Evolutionary conservation across 2,888 invertebrate genomes (phyloP).

Genomic region (Drosophila mimica): DNA sequence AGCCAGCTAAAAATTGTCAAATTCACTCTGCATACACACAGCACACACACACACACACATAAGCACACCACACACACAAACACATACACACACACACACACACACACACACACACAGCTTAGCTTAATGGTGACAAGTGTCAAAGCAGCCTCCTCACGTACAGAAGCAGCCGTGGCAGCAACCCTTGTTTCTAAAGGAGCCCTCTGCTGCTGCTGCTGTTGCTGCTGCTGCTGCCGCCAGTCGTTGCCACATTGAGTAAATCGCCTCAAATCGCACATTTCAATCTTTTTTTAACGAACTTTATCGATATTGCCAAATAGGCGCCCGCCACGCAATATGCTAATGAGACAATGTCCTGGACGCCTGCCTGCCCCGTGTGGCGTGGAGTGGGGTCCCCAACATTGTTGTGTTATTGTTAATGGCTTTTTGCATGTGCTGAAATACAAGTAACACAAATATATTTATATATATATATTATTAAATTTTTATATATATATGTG

Average conservation of each 20-base stretch:
- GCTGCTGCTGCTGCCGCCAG: slow-evolving; percentile 19
- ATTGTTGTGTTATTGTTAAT: slow-evolving; percentile 58
- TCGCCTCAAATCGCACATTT: slow-evolving; percentile 74
- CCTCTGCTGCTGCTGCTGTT: slow-evolving; percentile 2
- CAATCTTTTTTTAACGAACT: slow-evolving; percentile 76
- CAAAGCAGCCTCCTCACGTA: slow-evolving; percentile 51
- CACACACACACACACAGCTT: slow-evolving; percentile 49
- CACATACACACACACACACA: slow-evolving; percentile 9
- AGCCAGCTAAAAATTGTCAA: slow-evolving; percentile 50
- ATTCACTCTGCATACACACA: slow-evolving; percentile 12
- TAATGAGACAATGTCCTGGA: slow-evolving; percentile 71
- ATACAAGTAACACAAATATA: slow-evolving; percentile 21
- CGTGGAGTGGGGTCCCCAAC: background rate
- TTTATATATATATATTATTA: background rate
- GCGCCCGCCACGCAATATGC: slow-evolving; percentile 82
- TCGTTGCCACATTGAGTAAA: slow-evolving; percentile 65
- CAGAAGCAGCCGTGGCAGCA: slow-evolving; percentile 15
- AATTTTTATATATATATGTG: background rate
- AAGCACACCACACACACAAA: slow-evolving; percentile 10
- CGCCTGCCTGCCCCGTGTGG: background rate
- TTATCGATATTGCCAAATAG: slow-evolving; percentile 80
- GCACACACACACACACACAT: slow-evolving; percentile 9
- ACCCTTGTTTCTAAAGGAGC: slow-evolving; percentile 40
- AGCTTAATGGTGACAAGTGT: slow-evolving; percentile 80
- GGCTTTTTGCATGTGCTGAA: slow-evolving; percentile 67